phyloP scores from a whole-genome alignment of 2,888 invertebrate species.

The Melanostoma scalare region DNA sequence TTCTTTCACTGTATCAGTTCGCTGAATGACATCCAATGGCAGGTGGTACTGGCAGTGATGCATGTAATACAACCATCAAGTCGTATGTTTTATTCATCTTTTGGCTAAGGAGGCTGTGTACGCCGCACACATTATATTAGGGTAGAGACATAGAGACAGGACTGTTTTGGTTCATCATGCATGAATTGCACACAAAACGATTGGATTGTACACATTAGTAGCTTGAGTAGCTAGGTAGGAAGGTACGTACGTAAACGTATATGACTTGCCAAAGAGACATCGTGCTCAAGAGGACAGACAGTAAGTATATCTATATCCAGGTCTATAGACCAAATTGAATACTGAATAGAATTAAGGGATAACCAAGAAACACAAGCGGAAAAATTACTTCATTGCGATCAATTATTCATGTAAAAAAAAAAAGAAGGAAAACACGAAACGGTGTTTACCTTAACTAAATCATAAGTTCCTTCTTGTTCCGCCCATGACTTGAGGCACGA shows the following conservation, averaged over 20 bases:
- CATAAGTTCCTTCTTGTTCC: conserved; percentile 17
- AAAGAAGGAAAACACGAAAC: conserved; percentile 4
- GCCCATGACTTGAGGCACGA: conserved; percentile 29
- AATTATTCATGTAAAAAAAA: conserved; percentile 6
- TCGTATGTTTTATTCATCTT: conserved; percentile 71
- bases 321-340: conserved; percentile 22
- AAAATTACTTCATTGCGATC: conserved; percentile 28
- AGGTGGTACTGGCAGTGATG: conserved; percentile 72
- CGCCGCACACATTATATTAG: conserved; percentile 39
- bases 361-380: background rate
- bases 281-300: too few relatives aligned
- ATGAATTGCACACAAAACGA: conserved; percentile 9
- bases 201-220: conserved; percentile 15
- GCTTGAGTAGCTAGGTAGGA: conserved; percentile 1
- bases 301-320: background rate
- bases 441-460: conserved; percentile 7
- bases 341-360: conserved; percentile 22
- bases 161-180: conserved; percentile 12
- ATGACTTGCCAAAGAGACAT: too few relatives aligned
- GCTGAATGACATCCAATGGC: conserved; percentile 66
- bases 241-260: too few relatives aligned
- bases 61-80: conserved; percentile 71
- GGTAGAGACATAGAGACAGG: conserved; percentile 12
- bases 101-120: conserved; percentile 59
- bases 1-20: conserved; percentile 28